phyloP scores from a whole-genome alignment of 2,113 vertebrate genomes.

The Sula dactylatra region DNA sequence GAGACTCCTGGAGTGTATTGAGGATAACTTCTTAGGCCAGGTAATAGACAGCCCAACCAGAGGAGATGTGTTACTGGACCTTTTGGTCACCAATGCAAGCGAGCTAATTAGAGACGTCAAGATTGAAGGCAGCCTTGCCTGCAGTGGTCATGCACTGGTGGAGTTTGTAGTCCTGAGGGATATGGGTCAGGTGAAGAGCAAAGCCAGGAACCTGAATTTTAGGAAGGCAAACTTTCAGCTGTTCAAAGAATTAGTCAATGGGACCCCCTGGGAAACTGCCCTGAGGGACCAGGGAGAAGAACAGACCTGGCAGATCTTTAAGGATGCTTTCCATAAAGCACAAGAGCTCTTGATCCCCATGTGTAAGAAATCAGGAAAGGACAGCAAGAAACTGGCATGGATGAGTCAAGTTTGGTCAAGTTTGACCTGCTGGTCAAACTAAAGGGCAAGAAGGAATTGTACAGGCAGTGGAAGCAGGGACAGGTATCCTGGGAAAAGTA shows the following conservation, averaged over 20 bases:
- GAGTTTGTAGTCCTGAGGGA: background rate
- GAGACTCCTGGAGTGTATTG: too few relatives aligned
- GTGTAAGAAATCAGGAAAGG: background rate
- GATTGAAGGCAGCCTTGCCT: background rate
- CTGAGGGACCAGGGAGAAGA: too few relatives aligned
- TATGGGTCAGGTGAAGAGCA: background rate
- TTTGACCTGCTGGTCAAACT: background rate
- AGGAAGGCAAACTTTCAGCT: too few relatives aligned
- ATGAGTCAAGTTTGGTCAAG: too few relatives aligned
- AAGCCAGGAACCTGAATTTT: background rate
- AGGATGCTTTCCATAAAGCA: background rate
- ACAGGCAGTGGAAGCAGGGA: background rate
- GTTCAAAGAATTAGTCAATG: too few relatives aligned
- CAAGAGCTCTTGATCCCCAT: background rate
- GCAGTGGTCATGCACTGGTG: too few relatives aligned
- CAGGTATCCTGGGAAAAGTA: background rate
- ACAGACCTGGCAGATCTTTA: too few relatives aligned
- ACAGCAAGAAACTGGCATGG: background rate
- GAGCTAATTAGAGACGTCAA: background rate
- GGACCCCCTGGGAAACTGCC: too few relatives aligned
- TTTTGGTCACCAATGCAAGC: background rate
- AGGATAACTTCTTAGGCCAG: background rate
- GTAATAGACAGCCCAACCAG: background rate
- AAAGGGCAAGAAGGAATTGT: background rate
- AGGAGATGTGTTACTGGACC: background rate